These are phyloP conservation scores for Podarcis muralis DNA, from an alignment of 2,113 vertebrate species.

Conservation along the genomic window DNA sequence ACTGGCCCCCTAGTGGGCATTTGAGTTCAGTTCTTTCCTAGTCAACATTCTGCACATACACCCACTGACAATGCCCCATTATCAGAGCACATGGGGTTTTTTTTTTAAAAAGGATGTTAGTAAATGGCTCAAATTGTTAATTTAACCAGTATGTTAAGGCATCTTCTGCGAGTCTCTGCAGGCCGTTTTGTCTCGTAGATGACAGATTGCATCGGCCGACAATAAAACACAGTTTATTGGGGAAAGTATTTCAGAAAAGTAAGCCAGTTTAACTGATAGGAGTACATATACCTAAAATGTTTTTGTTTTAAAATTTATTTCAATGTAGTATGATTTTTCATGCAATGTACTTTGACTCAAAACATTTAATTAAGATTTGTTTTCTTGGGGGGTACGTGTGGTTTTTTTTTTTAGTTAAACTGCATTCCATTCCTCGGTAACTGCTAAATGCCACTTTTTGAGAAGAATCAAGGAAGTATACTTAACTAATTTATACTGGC, in stretches of 20 bases:
- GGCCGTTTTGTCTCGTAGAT: neutral
- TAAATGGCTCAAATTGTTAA: neutral
- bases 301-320: slow-evolving; percentile 3
- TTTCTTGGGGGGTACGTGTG: slow-evolving; percentile 36
- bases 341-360: slow-evolving; percentile 16
- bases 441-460: slow-evolving; percentile 15
- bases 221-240: neutral
- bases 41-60: neutral
- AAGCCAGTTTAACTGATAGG: slow-evolving; percentile 11
- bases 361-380: slow-evolving; percentile 28
- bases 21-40: neutral
- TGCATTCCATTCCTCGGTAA: slow-evolving; percentile 30
- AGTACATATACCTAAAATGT: slow-evolving; percentile 38
- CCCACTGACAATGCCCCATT: neutral
- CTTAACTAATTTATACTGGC: slow-evolving; percentile 44
- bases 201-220: neutral
- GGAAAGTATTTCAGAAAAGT: neutral
- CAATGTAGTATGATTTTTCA: slow-evolving; percentile 12
- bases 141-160: neutral
- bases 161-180: neutral
- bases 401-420: slow-evolving; percentile 8
- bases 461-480: slow-evolving; percentile 12
- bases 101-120: neutral
- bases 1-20: neutral
- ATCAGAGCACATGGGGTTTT: neutral